Evolutionary conservation across 2,888 invertebrate genomes (phyloP).

Genomic region (Drosophila merina): DNA sequence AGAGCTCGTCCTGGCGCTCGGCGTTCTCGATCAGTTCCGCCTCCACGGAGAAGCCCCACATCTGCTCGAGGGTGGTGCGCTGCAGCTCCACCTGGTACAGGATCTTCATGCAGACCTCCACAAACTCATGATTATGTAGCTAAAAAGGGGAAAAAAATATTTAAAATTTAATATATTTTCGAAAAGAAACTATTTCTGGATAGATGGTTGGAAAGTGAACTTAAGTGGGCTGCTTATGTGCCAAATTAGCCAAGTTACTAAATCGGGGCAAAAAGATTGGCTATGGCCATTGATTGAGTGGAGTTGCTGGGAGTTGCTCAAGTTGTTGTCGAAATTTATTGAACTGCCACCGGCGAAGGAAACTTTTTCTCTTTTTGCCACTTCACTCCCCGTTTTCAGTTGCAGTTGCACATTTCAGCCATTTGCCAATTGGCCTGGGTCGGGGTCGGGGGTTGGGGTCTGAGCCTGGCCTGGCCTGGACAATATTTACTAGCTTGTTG

Average conservation of each 20-base stretch:
- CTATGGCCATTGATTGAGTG: conserved; percentile 28
- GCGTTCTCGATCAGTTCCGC: conserved; percentile 98
- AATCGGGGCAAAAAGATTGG: conserved; percentile 6
- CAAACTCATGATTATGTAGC: conserved; percentile 96
- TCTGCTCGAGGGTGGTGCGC: conserved; percentile 94
- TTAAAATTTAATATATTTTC: not conserved
- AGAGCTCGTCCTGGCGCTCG: conserved; percentile 97
- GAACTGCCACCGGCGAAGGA: conserved; percentile 54
- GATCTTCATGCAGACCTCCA: conserved; percentile 98
- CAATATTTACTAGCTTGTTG: conserved; percentile 75
- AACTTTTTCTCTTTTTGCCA: conserved; percentile 45
- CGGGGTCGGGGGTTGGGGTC: not conserved
- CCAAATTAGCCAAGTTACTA: conserved; percentile 39
- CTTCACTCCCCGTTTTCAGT: conserved; percentile 34
- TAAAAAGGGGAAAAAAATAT: conserved; percentile 83
- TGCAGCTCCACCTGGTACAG: conserved; percentile 97
- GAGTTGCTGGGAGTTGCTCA: conserved; percentile 37
- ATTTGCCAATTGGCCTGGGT: conserved; percentile 35
- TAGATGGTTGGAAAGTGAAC: conserved; percentile 41
- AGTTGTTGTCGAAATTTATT: conserved; percentile 71
- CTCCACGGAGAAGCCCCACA: conserved; percentile 99
- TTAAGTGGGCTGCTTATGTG: conserved; percentile 34
- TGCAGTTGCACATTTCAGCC: conserved; percentile 59
- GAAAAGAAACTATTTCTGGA: not conserved
- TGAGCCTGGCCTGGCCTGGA: conserved; percentile 49